Percentiles rank a stretch among this genome's conserved stretches.
Conservation (phyloP, 2,113 vertebrate genomes). For the Rallus limicola region DNA sequence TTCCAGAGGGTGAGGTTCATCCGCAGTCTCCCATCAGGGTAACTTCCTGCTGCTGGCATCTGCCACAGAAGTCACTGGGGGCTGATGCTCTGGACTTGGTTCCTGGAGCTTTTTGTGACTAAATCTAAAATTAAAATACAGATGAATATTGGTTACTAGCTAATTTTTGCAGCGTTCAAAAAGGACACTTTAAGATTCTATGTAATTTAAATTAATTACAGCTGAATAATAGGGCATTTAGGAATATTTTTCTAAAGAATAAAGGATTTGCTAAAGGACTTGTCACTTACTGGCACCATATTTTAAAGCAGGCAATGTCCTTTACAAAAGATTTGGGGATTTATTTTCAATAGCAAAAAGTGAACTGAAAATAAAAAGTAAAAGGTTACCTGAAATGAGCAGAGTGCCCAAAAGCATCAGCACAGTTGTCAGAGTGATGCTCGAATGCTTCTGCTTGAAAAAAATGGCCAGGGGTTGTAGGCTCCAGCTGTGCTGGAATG, state of each 20-base stretch:
- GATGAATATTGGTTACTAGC: not conserved
- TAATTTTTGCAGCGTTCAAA: too few relatives aligned
- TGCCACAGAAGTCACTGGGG: conserved; percentile 76
- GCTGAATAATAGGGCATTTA: not conserved
- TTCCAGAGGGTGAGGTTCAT: not conserved
- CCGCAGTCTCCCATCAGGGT: conserved; percentile 50
- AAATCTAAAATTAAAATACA: conserved; percentile 64
- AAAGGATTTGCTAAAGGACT: not conserved
- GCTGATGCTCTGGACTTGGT: conserved; percentile 51
- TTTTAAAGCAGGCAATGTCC: not conserved
- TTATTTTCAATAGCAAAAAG: not conserved
- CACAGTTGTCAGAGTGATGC: conserved; percentile 75
- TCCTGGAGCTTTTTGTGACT: conserved; percentile 76
- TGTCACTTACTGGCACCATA: not conserved
- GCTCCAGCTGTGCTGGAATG: conserved; percentile 77
- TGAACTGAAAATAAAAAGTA: not conserved
- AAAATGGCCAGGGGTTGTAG: conserved; percentile 73
- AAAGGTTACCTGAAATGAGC: conserved; percentile 73
- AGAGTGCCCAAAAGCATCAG: conserved; percentile 79
- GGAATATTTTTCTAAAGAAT: not conserved
- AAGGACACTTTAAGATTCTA: not conserved
- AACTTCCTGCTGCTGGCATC: conserved; percentile 77
- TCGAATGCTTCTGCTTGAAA: conserved; percentile 80
- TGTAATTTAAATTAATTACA: not conserved
- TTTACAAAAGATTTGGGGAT: not conserved